Percentiles rank a stretch among this genome's conserved stretches.
These are phyloP conservation scores for Eupeodes luniger DNA, from an alignment of 2,888 invertebrate species.

Conservation along the genomic window DNA sequence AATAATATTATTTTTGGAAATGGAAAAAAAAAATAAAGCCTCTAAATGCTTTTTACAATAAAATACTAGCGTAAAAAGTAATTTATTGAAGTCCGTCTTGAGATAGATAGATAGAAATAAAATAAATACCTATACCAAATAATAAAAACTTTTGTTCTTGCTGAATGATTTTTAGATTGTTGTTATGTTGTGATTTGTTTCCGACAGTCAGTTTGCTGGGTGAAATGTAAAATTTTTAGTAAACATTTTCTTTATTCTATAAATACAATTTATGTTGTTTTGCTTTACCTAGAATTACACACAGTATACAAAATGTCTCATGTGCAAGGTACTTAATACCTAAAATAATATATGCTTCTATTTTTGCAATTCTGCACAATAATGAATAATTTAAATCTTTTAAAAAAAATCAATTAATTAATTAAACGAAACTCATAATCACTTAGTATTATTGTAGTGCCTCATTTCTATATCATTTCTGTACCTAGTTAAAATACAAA, in stretches of 20 bases:
- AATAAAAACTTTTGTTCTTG: conserved; percentile 60
- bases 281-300: conserved; percentile 23
- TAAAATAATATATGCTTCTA: conserved; percentile 58
- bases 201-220: conserved; percentile 73
- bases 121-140: conserved; percentile 2
- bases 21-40: conserved; percentile 49
- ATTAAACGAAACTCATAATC: background rate
- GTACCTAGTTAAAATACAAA: background rate
- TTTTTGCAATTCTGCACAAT: conserved; percentile 61
- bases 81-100: conserved; percentile 41
- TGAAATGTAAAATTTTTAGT: conserved; percentile 50
- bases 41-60: conserved; percentile 33
- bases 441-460: background rate
- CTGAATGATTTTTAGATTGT: conserved; percentile 72
- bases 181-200: conserved; percentile 70
- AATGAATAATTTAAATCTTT: conserved; percentile 15
- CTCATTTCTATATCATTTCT: conserved; percentile 5
- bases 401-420: background rate
- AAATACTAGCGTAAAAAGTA: conserved; percentile 34
- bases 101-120: conserved; percentile 30
- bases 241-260: background rate
- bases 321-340: conserved; percentile 34
- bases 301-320: conserved; percentile 29
- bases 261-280: conserved; percentile 23
- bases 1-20: conserved; percentile 27